Percentiles rank a stretch among this genome's conserved stretches.
Conservation (phyloP, 1,140 invertebrate species). For the Oreohelix idahoensis region DNA sequence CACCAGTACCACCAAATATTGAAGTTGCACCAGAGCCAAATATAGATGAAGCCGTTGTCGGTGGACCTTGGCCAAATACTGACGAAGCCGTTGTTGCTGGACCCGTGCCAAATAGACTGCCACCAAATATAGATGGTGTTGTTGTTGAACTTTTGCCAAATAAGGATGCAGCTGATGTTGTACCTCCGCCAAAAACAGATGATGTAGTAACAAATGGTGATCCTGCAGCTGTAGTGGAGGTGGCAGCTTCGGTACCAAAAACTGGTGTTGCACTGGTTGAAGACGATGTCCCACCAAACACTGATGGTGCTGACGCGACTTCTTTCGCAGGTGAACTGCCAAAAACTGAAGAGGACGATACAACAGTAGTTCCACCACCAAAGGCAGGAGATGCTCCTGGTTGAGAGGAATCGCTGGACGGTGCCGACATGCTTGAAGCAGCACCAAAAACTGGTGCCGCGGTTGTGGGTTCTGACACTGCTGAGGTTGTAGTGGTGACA, state of each 20-base stretch:
- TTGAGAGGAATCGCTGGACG: not conserved
- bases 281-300: conserved; percentile 14
- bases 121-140: not conserved
- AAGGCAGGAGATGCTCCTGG: not conserved
- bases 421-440: no score
- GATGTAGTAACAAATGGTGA: not conserved
- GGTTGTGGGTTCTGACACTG: not conserved
- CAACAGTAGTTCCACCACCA: not conserved
- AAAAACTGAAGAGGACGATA: not conserved
- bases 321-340: not conserved
- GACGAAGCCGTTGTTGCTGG: conserved; percentile 24
- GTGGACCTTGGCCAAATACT: not conserved
- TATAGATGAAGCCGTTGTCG: not conserved
- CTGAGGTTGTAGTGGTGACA: not conserved
- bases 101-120: conserved; percentile 1
- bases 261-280: conserved; percentile 1
- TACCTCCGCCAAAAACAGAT: conserved; percentile 1
- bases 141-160: conserved; percentile 8
- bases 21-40: not conserved
- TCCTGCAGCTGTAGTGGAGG: not conserved
- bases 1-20: not conserved
- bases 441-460: not conserved
- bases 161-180: not conserved
- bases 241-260: not conserved
- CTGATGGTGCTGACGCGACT: not conserved